Conservation (phyloP, 2,113 vertebrate species). For the Rhipidura dahli region DNA sequence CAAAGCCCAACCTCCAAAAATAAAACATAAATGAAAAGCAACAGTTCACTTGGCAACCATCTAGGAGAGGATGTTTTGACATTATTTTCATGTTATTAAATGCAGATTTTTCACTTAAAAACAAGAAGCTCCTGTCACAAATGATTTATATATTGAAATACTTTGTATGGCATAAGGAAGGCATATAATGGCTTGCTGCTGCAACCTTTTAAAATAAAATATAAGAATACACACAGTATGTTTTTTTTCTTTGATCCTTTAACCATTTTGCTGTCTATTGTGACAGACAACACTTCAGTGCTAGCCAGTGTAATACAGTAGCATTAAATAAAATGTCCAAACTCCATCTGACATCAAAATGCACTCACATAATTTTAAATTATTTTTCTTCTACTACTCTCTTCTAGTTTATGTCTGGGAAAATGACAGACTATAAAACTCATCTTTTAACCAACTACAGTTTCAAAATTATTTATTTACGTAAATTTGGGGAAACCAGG, state of each 20-base stretch:
- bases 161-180: constrained; percentile 48
- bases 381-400: not conserved
- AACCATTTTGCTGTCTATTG: not conserved
- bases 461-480: constrained; percentile 19
- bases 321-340: not conserved
- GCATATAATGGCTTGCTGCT: not conserved
- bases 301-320: not conserved
- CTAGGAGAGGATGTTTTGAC: constrained; percentile 37
- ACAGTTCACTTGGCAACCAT: constrained; percentile 43
- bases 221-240: not conserved
- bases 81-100: constrained; percentile 64
- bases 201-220: constrained; percentile 30
- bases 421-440: not conserved
- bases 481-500: not conserved
- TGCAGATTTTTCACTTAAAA: constrained; percentile 67
- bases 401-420: not conserved
- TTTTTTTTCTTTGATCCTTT: not conserved
- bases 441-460: not conserved
- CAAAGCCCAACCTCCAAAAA: not conserved
- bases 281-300: not conserved
- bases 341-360: not conserved
- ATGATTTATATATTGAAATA: constrained; percentile 56
- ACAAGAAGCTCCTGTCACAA: constrained; percentile 62
- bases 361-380: not conserved
- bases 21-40: constrained; percentile 35